A percentile compares a stretch with the other conserved stretches of the same genome.
These are phyloP conservation scores for Lynx canadensis DNA, from an alignment of 2,113 vertebrate genomes.

Conservation along the genomic window DNA sequence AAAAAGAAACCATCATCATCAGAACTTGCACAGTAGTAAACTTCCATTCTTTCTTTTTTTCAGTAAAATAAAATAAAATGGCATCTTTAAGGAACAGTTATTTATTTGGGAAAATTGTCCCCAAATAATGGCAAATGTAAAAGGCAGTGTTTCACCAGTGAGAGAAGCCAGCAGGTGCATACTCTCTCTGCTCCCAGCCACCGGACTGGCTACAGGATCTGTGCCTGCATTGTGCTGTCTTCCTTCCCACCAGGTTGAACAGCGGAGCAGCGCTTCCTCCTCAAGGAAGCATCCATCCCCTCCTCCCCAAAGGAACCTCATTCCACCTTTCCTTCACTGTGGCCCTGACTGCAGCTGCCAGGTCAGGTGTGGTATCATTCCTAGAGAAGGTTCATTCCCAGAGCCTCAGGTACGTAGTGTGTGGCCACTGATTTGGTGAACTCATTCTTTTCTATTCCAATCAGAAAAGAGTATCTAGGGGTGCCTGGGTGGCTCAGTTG, in stretches of 20 bases:
- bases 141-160: not conserved
- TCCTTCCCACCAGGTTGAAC: not conserved
- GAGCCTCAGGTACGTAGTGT: rapidly evolving
- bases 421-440: not conserved
- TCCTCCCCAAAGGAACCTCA: not conserved
- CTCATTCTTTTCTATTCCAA: not conserved
- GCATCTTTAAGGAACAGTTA: not conserved
- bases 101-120: not conserved
- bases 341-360: not conserved
- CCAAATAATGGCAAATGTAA: not conserved
- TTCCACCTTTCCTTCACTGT: not conserved
- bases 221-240: not conserved
- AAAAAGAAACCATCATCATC: too few species aligned
- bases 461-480: not conserved
- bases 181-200: rapidly evolving
- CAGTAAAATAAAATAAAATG: not conserved
- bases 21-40: too few species aligned
- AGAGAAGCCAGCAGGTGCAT: not conserved
- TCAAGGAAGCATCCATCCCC: not conserved
- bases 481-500: too few species aligned
- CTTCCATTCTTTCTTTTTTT: too few species aligned
- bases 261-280: not conserved
- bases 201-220: not conserved
- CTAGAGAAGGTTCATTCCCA: not conserved
- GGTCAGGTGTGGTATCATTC: rapidly evolving